Evolutionary conservation across 2,797 vertebrate genomes (phyloP), one percentile per base, ranked within the genome.

Genomic region (Bucorvus abyssinicus): DNA sequence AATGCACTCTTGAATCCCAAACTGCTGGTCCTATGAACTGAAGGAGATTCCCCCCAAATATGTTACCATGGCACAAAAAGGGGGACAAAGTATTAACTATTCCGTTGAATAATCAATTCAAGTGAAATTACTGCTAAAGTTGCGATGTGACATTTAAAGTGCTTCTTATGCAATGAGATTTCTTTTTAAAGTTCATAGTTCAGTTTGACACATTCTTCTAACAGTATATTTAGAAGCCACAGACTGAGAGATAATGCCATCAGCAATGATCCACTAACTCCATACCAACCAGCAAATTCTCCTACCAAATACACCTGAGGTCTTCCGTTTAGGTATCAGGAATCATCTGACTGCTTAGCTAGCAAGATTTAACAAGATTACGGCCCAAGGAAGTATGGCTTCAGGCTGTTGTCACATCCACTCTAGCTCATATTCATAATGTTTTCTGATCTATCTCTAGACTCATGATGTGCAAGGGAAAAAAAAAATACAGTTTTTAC

Each of bases 291-390:
- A 70, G 63, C 8, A 86, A 89, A 78, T 85, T 87, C 84, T 87
- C 30, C n/a, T 74, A 56, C 30, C 49, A 91, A 90, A 90, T 63
- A 77, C 56, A 96, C 85, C 91, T 93, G 52, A 79, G 52, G 78
- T 94, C 23, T 73, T 91, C 61, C 32, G 69, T 85, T 79, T 91
- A 84, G 89, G 68, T 77, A 80, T 80, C n/a, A 92, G 40, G 27
- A 91, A 92, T 50, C 3, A 2, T 84, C 84, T 96, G 81, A 78
- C 74, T 95, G 89, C 93, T 93, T 95, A 91, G 59, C 83, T 77
- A 77, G 57, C 89, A 95, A 96, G 81, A 90, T 91, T 93, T 95
- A 95, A 90, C 56, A 95, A 94, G 86, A 88, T 95, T 92, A 95
- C 34, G 89, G 67, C 36, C 64, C 32, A 63, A 70, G 71, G 56